Evolutionary conservation across 2,113 vertebrate genomes (phyloP), one percentile per base, ranked within the genome.

Genomic region (Brachyistius frenatus): DNA sequence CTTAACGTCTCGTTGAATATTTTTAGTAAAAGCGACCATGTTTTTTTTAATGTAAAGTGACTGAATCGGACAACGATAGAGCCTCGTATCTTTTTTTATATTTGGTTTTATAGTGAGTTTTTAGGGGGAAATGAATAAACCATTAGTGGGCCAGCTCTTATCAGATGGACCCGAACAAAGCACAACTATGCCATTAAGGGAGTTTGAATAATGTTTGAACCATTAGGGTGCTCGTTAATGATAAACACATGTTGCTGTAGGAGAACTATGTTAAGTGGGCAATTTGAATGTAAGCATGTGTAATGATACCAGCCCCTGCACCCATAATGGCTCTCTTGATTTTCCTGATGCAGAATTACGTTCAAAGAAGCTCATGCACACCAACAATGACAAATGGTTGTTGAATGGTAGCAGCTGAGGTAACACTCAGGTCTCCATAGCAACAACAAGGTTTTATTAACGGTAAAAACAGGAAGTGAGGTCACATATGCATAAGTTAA

Each of bases 201-300:
- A 74, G 89, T 88, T 87, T 69, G 75, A 94, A 93, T 94, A 94
- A 95, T 94, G 92, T 95, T 94, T 86, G 91, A 92, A 85, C 90
- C 89, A 94, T 95, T 95, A 95, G 89, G 63, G 78, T 57, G 68
- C 89, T 73, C n/a, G 88, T 91, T 95, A 95, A 95, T 94, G 92
- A 91, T 92, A 91, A 94, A 93, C 95, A 95, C 92, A 95, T 95
- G 95, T 92, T 93, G 84, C 90, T 84, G 84, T 78, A 86, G 87
- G 73, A 92, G 90, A 94, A 92, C 90, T 92, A 93, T 94, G 93
- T 90, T 94, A 94, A 93, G 91, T 93, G 92, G 91, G 84, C 92
- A 93, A 93, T 94, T 94, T 93, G 87, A 93, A 94, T 85, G 92
- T 86, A 89, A 91, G 92, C 90, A 90, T 76, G 90, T 90, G 92